These are phyloP conservation scores for Dysidea cf. avara DNA, from an alignment of 37 sponge, comb jelly and placozoan species.

Conservation along the genomic window DNA sequence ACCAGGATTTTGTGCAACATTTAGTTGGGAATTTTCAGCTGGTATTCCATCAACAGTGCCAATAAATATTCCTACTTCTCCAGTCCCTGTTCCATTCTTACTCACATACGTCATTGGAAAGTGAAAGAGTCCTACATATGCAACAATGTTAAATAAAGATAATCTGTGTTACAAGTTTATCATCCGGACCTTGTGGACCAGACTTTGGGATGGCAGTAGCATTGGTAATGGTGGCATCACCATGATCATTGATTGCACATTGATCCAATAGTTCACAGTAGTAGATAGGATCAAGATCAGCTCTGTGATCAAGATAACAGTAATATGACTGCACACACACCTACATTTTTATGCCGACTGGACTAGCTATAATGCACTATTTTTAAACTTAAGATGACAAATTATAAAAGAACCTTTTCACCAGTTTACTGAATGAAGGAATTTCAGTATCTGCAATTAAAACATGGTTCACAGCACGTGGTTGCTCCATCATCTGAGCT, in stretches of 20 bases:
- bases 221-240: slow-evolving; percentile 70
- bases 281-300: slow-evolving; percentile 91
- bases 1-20: slow-evolving; percentile 45
- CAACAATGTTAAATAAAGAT: background rate
- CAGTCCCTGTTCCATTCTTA: slow-evolving; percentile 82
- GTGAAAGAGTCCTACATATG: slow-evolving; percentile 33
- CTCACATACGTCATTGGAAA: slow-evolving; percentile 50
- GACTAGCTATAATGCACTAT: background rate
- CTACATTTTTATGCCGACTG: background rate
- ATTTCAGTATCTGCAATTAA: too few species aligned
- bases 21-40: slow-evolving; percentile 26
- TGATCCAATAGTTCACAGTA: slow-evolving; percentile 74
- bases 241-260: slow-evolving; percentile 72
- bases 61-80: slow-evolving; percentile 63
- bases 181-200: slow-evolving; percentile 69
- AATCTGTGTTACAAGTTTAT: background rate
- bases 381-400: background rate
- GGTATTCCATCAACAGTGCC: slow-evolving; percentile 81
- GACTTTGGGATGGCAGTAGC: slow-evolving; percentile 49
- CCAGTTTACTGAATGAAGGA: too few species aligned
- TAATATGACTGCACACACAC: background rate
- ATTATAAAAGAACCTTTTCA: background rate
- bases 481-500: too few species aligned
- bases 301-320: too few species aligned
- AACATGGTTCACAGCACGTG: too few species aligned